A percentile compares a stretch with the other conserved stretches of the same genome.
Conservation (phyloP, 2,888 invertebrate species). For the Hyposoter didymator region DNA sequence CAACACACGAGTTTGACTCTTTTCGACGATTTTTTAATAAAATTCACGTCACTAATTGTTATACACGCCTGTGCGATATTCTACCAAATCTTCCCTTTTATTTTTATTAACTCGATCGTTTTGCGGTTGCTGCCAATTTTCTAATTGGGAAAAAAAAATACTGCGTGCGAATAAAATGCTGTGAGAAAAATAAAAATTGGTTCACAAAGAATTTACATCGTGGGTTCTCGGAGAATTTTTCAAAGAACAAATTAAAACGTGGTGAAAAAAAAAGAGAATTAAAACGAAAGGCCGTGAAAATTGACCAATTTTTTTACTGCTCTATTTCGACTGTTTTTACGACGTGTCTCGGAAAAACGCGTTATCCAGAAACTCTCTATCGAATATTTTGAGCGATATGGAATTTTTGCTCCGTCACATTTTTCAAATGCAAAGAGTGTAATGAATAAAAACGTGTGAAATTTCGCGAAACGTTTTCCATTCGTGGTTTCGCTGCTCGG, state of each 20-base stretch:
- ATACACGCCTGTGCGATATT: not conserved
- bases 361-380: not conserved
- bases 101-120: not conserved
- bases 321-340: too few relatives aligned
- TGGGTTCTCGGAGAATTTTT: too few relatives aligned
- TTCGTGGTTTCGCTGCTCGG: not conserved
- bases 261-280: too few relatives aligned
- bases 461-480: not conserved
- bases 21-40: slow-evolving; percentile 66
- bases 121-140: not conserved
- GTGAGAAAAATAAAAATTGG: not conserved
- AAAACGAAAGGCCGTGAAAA: too few relatives aligned
- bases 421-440: not conserved
- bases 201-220: not conserved
- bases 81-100: not conserved
- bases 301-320: too few relatives aligned
- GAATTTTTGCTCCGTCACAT: not conserved
- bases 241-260: too few relatives aligned
- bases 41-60: slow-evolving; percentile 40
- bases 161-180: not conserved
- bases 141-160: not conserved
- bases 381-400: not conserved
- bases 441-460: not conserved
- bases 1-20: slow-evolving; percentile 40
- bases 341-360: not conserved